Percentiles rank a stretch among this genome's conserved stretches.
Evolutionary conservation across 2,113 vertebrate species (phyloP).

Genomic region (Pseudolaguvia tuberculata): DNA sequence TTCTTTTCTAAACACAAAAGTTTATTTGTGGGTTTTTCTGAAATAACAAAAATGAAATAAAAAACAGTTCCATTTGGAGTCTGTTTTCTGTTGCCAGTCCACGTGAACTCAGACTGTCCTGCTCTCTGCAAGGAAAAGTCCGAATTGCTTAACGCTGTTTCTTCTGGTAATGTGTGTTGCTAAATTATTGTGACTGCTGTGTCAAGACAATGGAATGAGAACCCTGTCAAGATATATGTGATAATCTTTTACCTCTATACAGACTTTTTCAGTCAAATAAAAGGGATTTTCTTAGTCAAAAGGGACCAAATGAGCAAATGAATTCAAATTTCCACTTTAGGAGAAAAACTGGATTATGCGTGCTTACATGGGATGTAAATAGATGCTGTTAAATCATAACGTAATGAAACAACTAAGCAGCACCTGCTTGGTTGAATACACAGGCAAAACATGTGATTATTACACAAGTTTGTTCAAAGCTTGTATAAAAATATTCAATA

Average conservation of each 20-base stretch:
- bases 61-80: constrained; percentile 41
- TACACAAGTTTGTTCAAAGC: too few species aligned
- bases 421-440: too few species aligned
- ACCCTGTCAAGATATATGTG: constrained; percentile 21
- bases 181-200: constrained; percentile 47
- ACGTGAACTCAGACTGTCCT: constrained; percentile 50
- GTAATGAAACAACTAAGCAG: too few species aligned
- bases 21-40: constrained; percentile 28
- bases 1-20: constrained; percentile 34
- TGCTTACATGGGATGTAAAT: too few species aligned
- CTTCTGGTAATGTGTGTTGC: constrained; percentile 39
- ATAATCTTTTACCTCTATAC: constrained; percentile 35
- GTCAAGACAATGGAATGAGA: constrained; percentile 45
- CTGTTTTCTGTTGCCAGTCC: constrained; percentile 50
- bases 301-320: not conserved
- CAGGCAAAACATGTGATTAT: too few species aligned
- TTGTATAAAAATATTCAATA: too few species aligned
- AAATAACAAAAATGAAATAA: constrained; percentile 28
- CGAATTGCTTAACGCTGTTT: constrained; percentile 45
- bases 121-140: constrained; percentile 36
- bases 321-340: too few species aligned
- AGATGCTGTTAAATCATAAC: too few species aligned
- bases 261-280: not conserved
- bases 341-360: too few species aligned
- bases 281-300: not conserved